Percentiles rank a stretch among this genome's conserved stretches.
phyloP scores from a whole-genome alignment of 2,888 invertebrate genomes.

The Tetropium fuscum region DNA sequence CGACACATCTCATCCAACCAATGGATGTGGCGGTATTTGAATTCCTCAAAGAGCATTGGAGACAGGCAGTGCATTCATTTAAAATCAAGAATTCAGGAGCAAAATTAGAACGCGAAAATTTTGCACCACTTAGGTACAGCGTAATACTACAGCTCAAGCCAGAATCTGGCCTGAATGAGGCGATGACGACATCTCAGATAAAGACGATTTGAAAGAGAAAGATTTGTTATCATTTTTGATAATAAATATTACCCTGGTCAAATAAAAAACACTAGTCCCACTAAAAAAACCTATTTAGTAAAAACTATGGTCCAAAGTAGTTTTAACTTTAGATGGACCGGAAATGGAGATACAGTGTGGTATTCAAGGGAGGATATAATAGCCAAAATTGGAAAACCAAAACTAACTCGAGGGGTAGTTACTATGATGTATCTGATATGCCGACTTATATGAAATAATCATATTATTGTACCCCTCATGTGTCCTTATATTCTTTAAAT shows the following conservation, averaged over 20 bases:
- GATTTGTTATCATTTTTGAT: too few relatives aligned
- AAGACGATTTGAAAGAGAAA: too few relatives aligned
- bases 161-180: too few relatives aligned
- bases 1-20: slow-evolving; percentile 16
- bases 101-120: slow-evolving; percentile 16
- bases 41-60: slow-evolving; percentile 5
- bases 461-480: neutral
- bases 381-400: slow-evolving; percentile 1
- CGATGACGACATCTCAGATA: too few relatives aligned
- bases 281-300: too few relatives aligned
- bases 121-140: neutral
- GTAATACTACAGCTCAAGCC: slow-evolving; percentile 19
- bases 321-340: slow-evolving; percentile 1
- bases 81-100: slow-evolving; percentile 22
- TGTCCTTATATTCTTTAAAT: neutral
- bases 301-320: too few relatives aligned
- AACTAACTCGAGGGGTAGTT: slow-evolving; percentile 10
- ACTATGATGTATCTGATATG: slow-evolving; percentile 4
- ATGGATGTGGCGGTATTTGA: slow-evolving; percentile 4
- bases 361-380: neutral
- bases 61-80: slow-evolving; percentile 10
- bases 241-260: too few relatives aligned
- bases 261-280: too few relatives aligned
- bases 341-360: neutral
- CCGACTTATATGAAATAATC: neutral